Base-by-base conservation (phyloP, 2,113 vertebrate genomes). In the Psettodes erumei region DNA sequence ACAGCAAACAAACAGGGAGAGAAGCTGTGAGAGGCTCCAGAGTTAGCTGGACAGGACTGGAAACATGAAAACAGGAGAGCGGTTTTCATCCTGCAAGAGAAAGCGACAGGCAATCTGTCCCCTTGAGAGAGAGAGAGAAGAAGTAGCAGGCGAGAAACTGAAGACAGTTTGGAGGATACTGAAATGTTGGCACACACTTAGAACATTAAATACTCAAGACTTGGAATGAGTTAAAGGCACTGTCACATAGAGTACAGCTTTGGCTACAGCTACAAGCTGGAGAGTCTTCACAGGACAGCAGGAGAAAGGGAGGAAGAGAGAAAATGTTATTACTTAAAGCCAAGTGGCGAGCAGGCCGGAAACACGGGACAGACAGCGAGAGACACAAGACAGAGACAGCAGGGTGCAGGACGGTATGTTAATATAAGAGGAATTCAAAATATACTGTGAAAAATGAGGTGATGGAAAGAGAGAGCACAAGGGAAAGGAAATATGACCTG, bases 81-180 rank as follows among this genome's bases (percentile, higher is more conserved):
- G 18, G 67, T 71, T 82, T 79, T 82, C 66, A 82, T 84, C 87
- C 78, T 85, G 80, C 18, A 82, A 87, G 47, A 83, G 79, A 85
- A 76, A 61, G 50, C 77, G 47, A 35, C 27, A 66, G 71, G 74
- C 63, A 60, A 59, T 62, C 37, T 28, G 63, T 79, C 76, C 59
- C 37, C 63, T 88, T 85, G 0, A 65, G 68, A 81, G 21, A 56
- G 76, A 70, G 27, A 30, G 61, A 32, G 25, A 21, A 58, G 63
- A 58, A 81, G 70, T 75, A 75, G 81, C 69, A 38, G 74, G 53
- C 33, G 18, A 40, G 23, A 75, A 27, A 76, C 43, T n/a, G 8
- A 18, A 35, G 58, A 82, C 30, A 25, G 38, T 43, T 61, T 33
- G 23, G 40, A 82, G 74, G 64, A 83, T 82, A 73, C 7, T 32